These are phyloP conservation scores for Bombus pyrosoma DNA, from an alignment of 1,140 invertebrate genomes.

Conservation along the genomic window DNA sequence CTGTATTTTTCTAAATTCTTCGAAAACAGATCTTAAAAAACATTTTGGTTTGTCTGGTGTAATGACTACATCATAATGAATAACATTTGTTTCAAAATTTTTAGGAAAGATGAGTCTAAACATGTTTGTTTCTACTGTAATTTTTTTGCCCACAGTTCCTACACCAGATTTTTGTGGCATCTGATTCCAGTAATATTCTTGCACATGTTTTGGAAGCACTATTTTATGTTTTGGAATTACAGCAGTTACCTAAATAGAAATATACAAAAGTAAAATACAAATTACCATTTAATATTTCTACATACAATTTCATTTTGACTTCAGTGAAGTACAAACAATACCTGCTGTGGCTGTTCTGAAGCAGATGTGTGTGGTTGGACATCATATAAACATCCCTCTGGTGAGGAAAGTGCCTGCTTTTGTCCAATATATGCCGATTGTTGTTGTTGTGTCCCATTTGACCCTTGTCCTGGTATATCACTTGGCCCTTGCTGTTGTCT, in stretches of 20 bases:
- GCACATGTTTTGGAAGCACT: background rate
- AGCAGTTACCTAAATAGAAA: background rate
- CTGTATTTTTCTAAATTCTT: conserved; percentile 66
- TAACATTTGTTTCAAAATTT: conserved; percentile 76
- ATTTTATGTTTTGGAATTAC: background rate
- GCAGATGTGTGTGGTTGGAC: fast-evolving
- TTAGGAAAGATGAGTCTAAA: conserved; percentile 80
- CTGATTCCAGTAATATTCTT: background rate
- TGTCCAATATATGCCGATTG: too few relatives aligned
- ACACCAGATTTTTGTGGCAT: conserved; percentile 67
- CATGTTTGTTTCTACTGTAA: conserved; percentile 84
- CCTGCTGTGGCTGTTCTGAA: background rate
- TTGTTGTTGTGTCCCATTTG: too few relatives aligned
- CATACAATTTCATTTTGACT: background rate
- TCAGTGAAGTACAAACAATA: background rate
- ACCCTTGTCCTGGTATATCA: background rate
- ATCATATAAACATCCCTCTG: too few relatives aligned
- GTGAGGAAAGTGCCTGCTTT: fast-evolving
- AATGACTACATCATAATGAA: conserved; percentile 84
- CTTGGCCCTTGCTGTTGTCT: background rate
- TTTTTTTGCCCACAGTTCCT: conserved; percentile 79
- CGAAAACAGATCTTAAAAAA: conserved; percentile 76
- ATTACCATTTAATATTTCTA: too few relatives aligned
- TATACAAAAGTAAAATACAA: background rate
- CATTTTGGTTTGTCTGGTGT: conserved; percentile 82